These are phyloP conservation scores for Drosophila dunni DNA, from an alignment of 1,140 invertebrate species.

Conservation along the genomic window DNA sequence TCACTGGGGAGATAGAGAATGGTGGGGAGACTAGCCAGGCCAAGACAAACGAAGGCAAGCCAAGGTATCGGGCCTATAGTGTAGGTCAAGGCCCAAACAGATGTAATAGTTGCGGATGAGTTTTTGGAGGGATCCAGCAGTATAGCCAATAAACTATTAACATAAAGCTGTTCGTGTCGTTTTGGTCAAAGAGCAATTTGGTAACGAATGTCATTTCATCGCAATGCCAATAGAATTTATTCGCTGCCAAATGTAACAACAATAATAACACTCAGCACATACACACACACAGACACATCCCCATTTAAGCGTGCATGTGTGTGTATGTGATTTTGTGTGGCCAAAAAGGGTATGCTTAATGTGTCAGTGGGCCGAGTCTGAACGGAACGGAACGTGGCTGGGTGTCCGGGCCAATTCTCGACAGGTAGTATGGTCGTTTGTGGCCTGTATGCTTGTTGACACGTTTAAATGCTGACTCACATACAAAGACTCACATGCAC, in stretches of 20 bases:
- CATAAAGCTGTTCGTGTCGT: constrained; percentile 56
- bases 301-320: constrained; percentile 50
- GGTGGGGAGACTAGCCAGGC: background rate
- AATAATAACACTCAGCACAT: constrained; percentile 45
- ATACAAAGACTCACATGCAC: constrained; percentile 32
- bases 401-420: constrained; percentile 49
- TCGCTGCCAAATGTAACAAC: constrained; percentile 52
- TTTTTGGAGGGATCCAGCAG: constrained; percentile 20
- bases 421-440: constrained; percentile 28
- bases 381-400: background rate
- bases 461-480: constrained; percentile 74
- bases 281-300: constrained; percentile 4
- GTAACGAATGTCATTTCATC: constrained; percentile 77
- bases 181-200: constrained; percentile 66
- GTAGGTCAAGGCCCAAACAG: constrained; percentile 74
- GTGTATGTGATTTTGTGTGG: constrained; percentile 39
- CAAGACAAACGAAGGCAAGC: constrained; percentile 13
- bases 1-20: background rate
- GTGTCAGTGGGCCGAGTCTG: constrained; percentile 62
- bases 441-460: constrained; percentile 73
- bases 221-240: constrained; percentile 72
- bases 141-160: constrained; percentile 77
- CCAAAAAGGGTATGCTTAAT: constrained; percentile 72
- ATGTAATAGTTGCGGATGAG: constrained; percentile 40
- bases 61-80: constrained; percentile 35